phyloP scores from a whole-genome alignment of 2,797 vertebrate species.

The Capromys pilorides region DNA sequence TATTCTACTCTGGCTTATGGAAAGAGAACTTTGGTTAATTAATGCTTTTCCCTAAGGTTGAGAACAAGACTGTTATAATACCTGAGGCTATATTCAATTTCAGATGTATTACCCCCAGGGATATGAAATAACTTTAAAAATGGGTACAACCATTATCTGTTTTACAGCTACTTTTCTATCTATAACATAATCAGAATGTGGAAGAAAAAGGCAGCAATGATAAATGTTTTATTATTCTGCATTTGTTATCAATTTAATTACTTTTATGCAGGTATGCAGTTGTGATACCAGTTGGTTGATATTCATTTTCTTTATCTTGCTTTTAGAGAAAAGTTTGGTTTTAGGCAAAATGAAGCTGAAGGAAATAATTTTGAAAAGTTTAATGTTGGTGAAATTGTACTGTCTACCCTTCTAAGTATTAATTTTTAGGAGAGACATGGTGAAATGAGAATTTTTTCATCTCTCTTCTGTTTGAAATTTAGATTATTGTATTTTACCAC shows the following conservation, averaged over 20 bases:
- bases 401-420: neutral
- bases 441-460: neutral
- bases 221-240: slow-evolving; percentile 33
- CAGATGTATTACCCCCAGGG: neutral
- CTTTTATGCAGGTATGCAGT: slow-evolving; percentile 18
- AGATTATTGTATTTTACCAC: slow-evolving; percentile 26
- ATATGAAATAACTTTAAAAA: slow-evolving; percentile 31
- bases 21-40: slow-evolving; percentile 11
- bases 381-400: neutral
- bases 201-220: slow-evolving; percentile 11
- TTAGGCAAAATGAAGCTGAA: neutral
- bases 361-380: slow-evolving; percentile 16
- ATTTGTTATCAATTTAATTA: slow-evolving; percentile 41
- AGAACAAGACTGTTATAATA: slow-evolving; percentile 13
- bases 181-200: neutral
- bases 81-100: neutral
- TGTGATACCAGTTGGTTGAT: slow-evolving; percentile 3
- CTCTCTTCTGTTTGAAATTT: neutral
- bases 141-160: neutral
- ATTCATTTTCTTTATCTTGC: neutral
- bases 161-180: neutral
- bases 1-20: neutral
- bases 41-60: slow-evolving; percentile 17
- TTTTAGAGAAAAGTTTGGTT: slow-evolving; percentile 50
- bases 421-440: neutral